Conservation (phyloP, 92 coral and sea anemone genomes). For the Porites rus region DNA sequence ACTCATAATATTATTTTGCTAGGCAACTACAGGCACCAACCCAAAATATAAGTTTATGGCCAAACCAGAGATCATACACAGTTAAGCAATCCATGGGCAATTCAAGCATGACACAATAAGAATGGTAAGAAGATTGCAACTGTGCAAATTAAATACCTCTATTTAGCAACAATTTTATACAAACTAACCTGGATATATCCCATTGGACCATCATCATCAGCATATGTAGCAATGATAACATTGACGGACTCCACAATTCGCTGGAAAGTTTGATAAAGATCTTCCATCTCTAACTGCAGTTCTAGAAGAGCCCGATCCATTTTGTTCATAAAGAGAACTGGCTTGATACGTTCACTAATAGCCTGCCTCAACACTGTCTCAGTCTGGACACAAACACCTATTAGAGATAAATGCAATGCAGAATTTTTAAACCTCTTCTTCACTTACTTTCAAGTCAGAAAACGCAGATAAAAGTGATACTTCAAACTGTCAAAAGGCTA, state of each 20-base stretch:
- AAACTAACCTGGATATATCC: conserved; percentile 87
- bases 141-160: no score
- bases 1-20: no score
- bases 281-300: conserved; percentile 90
- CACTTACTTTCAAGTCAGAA: no score
- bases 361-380: conserved; percentile 98
- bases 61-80: no score
- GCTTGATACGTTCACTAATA: conserved; percentile 93
- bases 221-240: conserved; percentile 94
- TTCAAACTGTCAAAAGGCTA: not conserved
- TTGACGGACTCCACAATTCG: conserved; percentile 92
- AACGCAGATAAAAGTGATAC: not conserved
- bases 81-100: no score
- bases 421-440: not conserved
- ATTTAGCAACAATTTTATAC: no score
- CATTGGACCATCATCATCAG: conserved; percentile 98
- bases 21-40: no score
- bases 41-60: no score
- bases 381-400: conserved; percentile 99
- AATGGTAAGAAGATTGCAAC: no score
- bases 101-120: no score
- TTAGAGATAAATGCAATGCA: not conserved
- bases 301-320: conserved; percentile 98
- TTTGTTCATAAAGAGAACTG: conserved; percentile 94
- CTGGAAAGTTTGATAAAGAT: conserved; percentile 93